Evolutionary conservation across 2,888 invertebrate species (phyloP), one percentile per base, ranked within the genome.

Genomic region (Sinotaia quadrata): DNA sequence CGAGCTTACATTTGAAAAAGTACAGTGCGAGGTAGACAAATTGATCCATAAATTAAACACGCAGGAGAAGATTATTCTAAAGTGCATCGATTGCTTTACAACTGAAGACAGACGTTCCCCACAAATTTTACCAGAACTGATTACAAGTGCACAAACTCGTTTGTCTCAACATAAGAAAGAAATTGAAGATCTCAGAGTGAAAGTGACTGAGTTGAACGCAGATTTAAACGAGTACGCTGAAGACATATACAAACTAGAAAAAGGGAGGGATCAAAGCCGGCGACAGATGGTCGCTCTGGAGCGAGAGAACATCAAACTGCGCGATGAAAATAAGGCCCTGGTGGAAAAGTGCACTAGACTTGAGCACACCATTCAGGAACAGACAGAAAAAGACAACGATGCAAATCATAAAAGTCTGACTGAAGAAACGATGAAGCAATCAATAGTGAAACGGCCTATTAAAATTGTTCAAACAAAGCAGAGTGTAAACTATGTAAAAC

Each of bases 191-290:
- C 44, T 65, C 1, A 59, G 37, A 12, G 51, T 58, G 18, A 51
- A 66, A 34, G 37, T 51, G 29, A 54, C 44, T 18, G 41, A 62
- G 2, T 59, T 71, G 21, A 58, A 57, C 47, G 65, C 71, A 15
- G 68, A 68, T 47, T 57, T 71, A 1, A 18, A 68, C 37, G 31
- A 24, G 31, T 81, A 79, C 68, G 77, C 78, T 33, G 79, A 80
- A 37, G 68, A 77, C 36, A 79, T 81, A 21, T 73, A 77, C 31
- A 74, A 73, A 67, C 69, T 78, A 15, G 81, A 82, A 58, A 75
- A 69, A n/a, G 69, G 69, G 33, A 58, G 65, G 0, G 68, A 63
- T n/a, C 66, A 74, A 34, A 69, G 71, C 12, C 74, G 77, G 58
- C 73, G 76, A 51, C 66, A 73, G 41, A 57, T 68, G 21, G 41